Base-by-base conservation (phyloP, 2,888 invertebrate species). In the Hypomecis punctinalis region DNA sequence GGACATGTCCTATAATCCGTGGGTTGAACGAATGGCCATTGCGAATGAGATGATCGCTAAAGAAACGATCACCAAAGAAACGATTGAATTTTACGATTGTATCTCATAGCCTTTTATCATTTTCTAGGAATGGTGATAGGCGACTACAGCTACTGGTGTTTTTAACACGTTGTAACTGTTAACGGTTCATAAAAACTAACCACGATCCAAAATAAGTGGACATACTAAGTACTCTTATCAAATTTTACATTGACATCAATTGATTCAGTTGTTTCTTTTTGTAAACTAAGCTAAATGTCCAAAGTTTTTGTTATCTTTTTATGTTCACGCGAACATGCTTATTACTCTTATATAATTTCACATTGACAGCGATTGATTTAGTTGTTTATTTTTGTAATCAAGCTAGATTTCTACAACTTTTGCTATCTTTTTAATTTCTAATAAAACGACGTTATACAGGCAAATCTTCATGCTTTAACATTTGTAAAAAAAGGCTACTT, bases 61-160 rank as follows among this genome's bases (percentile, higher is more conserved):
- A 64, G 46, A 63, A 63, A 63, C 46, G 47, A 59, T 54, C 54
- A 55, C 43, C 36, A 63, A 43, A 63, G 43, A 64, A 64, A 64
- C 53, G 60, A 60, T 60, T 46, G 64, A 64, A 55, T 60, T 51
- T 55, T 64, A 33, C 48, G 58, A 62, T 57, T 46, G 43, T 42
- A 37, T 37, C 63, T 62, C 55, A 42, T 49, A 65, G 47, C 54
- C 60, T 65, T 64, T 66, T 66, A 51, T 66, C 52, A 49, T 46
- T 49, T 64, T 64, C 63, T 54, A 36, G 43, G 60, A 64, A 64
- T 13, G 56, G 60, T 56, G 55, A 60, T 60, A 56, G 45, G 9
- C 35, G 58, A 43, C 48, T 51, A 33, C 8, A 33, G 45, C 63
- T 64, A 60, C 64, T 56, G 60, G 64, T 64, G 51, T 64, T 56